These are phyloP conservation scores for Nylanderia fulva DNA, from an alignment of 1,140 invertebrate genomes.

Conservation along the genomic window DNA sequence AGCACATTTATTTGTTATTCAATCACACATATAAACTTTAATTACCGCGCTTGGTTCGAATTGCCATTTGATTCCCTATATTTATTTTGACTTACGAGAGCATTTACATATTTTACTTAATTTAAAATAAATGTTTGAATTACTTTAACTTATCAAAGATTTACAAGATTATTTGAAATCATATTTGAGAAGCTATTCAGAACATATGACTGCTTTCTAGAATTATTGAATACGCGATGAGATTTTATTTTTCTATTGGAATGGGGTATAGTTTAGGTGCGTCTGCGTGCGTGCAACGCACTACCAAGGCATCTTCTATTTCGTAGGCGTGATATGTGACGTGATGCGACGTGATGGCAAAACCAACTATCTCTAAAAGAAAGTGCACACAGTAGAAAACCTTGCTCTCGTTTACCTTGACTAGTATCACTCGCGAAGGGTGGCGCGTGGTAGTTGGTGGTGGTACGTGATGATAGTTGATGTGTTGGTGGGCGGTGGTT, in stretches of 20 bases:
- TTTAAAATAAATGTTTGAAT: too few relatives aligned
- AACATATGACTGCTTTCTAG: conserved; percentile 12
- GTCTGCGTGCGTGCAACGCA: conserved; percentile 26
- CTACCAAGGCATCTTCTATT: conserved; percentile 31
- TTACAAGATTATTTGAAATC: not conserved
- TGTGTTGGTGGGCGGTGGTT: conserved; percentile 77
- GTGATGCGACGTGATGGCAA: conserved; percentile 25
- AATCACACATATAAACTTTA: too few relatives aligned
- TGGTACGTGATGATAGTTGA: conserved; percentile 78
- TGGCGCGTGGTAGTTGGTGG: conserved; percentile 80
- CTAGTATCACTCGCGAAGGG: conserved; percentile 82
- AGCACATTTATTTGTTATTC: too few relatives aligned
- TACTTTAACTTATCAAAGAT: too few relatives aligned
- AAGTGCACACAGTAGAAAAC: conserved; percentile 72
- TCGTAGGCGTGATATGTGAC: conserved; percentile 2
- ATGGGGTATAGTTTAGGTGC: conserved; percentile 22
- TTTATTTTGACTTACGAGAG: too few relatives aligned
- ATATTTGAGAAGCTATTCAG: not conserved
- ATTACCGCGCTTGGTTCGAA: too few relatives aligned
- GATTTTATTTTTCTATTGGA: not conserved
- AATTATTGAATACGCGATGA: conserved; percentile 17
- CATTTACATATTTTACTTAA: too few relatives aligned
- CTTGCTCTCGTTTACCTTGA: conserved; percentile 83
- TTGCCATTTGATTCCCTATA: too few relatives aligned
- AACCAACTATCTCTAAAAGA: conserved; percentile 69